A percentile compares a stretch with the other conserved stretches of the same genome.
phyloP scores from a whole-genome alignment of 92 coral and sea anemone genomes.

The Pocillopora grandis region DNA sequence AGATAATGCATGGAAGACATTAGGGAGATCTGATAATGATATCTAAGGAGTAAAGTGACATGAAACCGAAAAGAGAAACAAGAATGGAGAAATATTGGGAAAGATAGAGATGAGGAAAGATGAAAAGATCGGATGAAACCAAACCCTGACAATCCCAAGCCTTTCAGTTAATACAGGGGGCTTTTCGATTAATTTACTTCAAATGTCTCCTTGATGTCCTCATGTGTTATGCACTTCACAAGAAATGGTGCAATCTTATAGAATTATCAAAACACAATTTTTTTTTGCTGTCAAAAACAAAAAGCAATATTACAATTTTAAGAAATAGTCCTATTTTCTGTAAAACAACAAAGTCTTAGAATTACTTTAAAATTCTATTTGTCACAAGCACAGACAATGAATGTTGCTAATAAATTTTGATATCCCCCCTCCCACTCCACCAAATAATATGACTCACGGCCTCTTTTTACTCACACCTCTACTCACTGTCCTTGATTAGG shows the following conservation, averaged over 20 bases:
- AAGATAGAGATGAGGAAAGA: too few species aligned
- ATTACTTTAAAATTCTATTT: background rate
- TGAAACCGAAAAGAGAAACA: too few species aligned
- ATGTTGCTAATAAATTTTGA: background rate
- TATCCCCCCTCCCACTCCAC: background rate
- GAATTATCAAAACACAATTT: background rate
- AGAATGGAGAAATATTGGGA: too few species aligned
- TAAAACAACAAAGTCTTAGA: background rate
- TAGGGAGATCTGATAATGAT: too few species aligned
- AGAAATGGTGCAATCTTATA: background rate
- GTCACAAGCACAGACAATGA: background rate
- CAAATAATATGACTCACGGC: background rate
- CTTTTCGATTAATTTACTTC: too few species aligned
- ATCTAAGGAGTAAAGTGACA: too few species aligned
- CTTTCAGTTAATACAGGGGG: too few species aligned
- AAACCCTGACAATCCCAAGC: too few species aligned
- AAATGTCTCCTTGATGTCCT: background rate
- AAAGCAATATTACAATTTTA: background rate
- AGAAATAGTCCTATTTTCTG: background rate
- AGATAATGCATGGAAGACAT: too few species aligned
- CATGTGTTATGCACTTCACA: background rate
- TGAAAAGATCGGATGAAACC: too few species aligned
- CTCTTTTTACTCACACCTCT: background rate
- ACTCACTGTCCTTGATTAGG: background rate
- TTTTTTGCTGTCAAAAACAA: background rate